Conservation (phyloP, 2,888 invertebrate genomes). For the Hydrotaea cyrtoneurina region DNA sequence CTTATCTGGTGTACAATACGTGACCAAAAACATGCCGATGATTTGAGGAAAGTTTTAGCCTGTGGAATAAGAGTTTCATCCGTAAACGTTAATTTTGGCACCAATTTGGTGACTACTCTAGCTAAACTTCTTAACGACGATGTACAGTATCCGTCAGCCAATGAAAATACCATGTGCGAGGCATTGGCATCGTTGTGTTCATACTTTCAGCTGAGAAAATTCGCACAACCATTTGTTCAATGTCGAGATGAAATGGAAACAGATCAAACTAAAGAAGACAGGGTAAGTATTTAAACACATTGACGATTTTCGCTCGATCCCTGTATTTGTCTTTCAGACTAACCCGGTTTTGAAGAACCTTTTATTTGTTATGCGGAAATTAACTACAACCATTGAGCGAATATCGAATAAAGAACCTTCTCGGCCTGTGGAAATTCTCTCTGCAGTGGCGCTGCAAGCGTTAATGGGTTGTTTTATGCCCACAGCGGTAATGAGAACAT, state of each 20-base stretch:
- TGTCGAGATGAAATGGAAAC: slow-evolving; percentile 73
- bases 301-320: no score
- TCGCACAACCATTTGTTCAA: slow-evolving; percentile 68
- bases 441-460: slow-evolving; percentile 91
- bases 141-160: slow-evolving; percentile 76
- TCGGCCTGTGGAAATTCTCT: slow-evolving; percentile 87
- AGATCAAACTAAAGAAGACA: slow-evolving; percentile 68
- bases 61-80: slow-evolving; percentile 88
- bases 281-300: slow-evolving; percentile 28
- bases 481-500: slow-evolving; percentile 82
- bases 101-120: slow-evolving; percentile 85
- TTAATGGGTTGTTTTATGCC: slow-evolving; percentile 87
- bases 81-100: slow-evolving; percentile 84
- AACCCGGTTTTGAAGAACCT: slow-evolving; percentile 76
- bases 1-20: slow-evolving; percentile 78
- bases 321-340: slow-evolving; percentile 63
- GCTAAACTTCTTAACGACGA: slow-evolving; percentile 81
- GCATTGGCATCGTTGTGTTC: slow-evolving; percentile 89
- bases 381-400: slow-evolving; percentile 75
- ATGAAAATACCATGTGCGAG: slow-evolving; percentile 84
- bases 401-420: slow-evolving; percentile 78
- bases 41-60: slow-evolving; percentile 80
- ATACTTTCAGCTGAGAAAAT: slow-evolving; percentile 79
- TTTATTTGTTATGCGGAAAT: slow-evolving; percentile 77
- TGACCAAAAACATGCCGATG: slow-evolving; percentile 75